Evolutionary conservation across 2,113 vertebrate species (phyloP).

Genomic region (Pteronura brasiliensis): DNA sequence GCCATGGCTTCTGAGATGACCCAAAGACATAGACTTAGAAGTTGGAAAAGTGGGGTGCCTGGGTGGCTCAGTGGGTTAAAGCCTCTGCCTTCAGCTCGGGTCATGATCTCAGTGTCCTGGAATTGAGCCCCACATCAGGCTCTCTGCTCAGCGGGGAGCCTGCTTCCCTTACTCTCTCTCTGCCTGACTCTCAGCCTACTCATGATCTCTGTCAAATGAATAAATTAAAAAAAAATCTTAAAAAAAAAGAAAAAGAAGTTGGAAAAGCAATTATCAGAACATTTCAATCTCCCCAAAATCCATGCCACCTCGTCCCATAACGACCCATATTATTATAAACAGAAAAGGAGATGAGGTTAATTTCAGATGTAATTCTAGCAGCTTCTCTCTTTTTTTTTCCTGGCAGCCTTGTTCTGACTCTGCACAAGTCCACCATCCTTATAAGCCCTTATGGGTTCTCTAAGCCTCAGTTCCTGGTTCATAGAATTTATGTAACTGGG

Average conservation of each 20-base stretch:
- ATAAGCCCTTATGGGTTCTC: background rate
- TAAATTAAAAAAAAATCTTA: too few relatives aligned
- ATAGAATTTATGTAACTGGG: background rate
- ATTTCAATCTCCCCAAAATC: background rate
- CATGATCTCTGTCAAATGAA: too few relatives aligned
- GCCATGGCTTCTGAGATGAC: background rate
- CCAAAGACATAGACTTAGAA: background rate
- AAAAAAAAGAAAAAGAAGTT: background rate
- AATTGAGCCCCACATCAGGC: too few relatives aligned
- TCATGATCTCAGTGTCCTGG: too few relatives aligned
- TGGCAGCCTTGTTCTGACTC: background rate
- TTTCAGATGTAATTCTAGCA: background rate
- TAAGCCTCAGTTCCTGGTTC: background rate
- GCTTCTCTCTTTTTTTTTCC: background rate
- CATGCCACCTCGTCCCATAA: background rate
- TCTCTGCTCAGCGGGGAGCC: too few relatives aligned
- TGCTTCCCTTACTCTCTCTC: too few relatives aligned
- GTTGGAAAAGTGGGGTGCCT: background rate
- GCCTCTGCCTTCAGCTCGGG: too few relatives aligned
- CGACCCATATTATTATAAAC: background rate
- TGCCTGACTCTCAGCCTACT: too few relatives aligned
- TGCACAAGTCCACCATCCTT: background rate
- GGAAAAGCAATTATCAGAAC: background rate
- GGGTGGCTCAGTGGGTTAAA: too few relatives aligned
- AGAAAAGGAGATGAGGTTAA: background rate